phyloP scores from a whole-genome alignment of 2,797 vertebrate genomes.

The Mastacembelus armatus region DNA sequence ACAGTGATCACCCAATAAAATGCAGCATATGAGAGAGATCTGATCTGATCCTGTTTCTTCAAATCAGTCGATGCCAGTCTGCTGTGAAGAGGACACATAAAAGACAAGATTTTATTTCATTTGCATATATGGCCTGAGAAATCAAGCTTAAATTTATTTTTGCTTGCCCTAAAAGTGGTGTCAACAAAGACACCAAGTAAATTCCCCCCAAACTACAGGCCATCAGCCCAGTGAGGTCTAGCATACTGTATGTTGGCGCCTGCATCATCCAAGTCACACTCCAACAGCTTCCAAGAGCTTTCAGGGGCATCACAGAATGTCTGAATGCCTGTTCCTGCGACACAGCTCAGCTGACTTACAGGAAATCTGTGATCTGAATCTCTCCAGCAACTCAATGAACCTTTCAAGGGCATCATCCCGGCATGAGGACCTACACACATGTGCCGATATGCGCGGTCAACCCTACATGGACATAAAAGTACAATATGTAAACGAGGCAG shows the following conservation, averaged over 20 bases:
- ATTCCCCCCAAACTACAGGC: constrained; percentile 42
- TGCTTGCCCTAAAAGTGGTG: too few relatives aligned
- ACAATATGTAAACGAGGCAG: background rate
- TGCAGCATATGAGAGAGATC: constrained; percentile 21
- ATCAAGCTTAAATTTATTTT: constrained; percentile 35
- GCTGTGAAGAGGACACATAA: constrained; percentile 15
- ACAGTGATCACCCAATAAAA: constrained; percentile 18
- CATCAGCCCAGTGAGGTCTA: constrained; percentile 47
- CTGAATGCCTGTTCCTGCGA: constrained; percentile 59
- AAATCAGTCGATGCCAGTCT: background rate
- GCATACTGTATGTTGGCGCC: constrained; percentile 61
- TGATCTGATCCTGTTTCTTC: constrained; percentile 26
- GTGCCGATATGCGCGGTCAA: background rate
- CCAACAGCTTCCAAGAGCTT: constrained; percentile 37
- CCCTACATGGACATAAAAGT: background rate
- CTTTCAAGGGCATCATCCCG: constrained; percentile 61
- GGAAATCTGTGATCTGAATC: constrained; percentile 63
- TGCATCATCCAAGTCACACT: constrained; percentile 67
- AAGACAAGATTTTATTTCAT: constrained; percentile 40
- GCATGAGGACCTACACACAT: background rate
- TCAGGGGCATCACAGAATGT: constrained; percentile 54
- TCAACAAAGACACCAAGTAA: constrained; percentile 54
- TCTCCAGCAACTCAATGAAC: constrained; percentile 57
- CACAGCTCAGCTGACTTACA: constrained; percentile 62
- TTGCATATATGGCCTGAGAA: constrained; percentile 28